Evolutionary conservation across 2,888 invertebrate genomes (phyloP), one percentile per base, ranked within the genome.

Genomic region (Neoascia interrupta): DNA sequence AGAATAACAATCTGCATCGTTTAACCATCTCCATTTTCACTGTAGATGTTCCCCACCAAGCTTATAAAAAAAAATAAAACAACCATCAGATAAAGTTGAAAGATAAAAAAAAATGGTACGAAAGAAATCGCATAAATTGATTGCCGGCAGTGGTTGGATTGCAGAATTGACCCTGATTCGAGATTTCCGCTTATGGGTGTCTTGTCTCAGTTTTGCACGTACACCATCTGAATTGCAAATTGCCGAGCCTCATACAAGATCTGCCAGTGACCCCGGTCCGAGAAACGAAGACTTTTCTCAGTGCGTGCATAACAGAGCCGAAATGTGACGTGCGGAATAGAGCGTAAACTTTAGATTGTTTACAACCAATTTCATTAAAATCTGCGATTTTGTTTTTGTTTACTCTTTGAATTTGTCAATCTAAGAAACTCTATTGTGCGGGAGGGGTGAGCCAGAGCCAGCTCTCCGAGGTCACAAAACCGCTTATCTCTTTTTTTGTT

Each of bases 151-250:
- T 31, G 16, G 21, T 13, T 41, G 31, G 18, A 26, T 56, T 56
- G 66, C 56, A 54, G 47, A 54, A 47, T 54, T 56, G 49, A 58
- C 68, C 68, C 41, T 68, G 68, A 56, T 68, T 58, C 49, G 49
- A 39, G 16, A 58, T 58, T 58, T 68, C 68, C 56, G 68, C 58
- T 54, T 37, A 19, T 19, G 28, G 19, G 0, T 47, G 56, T 16
- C 28, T 49, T 31, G 16, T 23, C 23, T 43, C 2, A 43, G 10
- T 41, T 49, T 28, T 58, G 68, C 68, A 68, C 68, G 68, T 68
- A 68, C 68, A 49, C 68, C 56, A 56, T 28, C 5, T 26, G 43
- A 45, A 49, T 58, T 68, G 68, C 68, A 41, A 68, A 68, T 31
- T 68, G n/a, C n/a, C 49, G 31, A 16, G 45, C n/a, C 34, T 34